phyloP scores from a whole-genome alignment of 2,888 invertebrate species.

The Sericinus montela region DNA sequence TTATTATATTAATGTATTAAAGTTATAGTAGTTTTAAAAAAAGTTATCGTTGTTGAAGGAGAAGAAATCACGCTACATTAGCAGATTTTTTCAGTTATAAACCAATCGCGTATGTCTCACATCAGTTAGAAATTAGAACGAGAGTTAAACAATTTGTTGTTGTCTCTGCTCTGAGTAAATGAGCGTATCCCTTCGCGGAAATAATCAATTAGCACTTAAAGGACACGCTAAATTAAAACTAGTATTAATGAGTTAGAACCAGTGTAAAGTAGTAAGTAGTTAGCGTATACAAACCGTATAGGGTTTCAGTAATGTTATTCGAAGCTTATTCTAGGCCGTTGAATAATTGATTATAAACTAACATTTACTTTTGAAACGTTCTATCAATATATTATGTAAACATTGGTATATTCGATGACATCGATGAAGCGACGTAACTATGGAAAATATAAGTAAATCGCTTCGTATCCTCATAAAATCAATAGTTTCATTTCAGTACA shows the following conservation, averaged over 20 bases:
- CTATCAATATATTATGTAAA: too few relatives aligned
- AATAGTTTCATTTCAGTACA: too few relatives aligned
- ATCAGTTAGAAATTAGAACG: neutral
- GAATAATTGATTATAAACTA: neutral
- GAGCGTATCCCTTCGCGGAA: conserved; percentile 42
- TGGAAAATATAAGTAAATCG: too few relatives aligned
- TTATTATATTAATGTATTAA: too few relatives aligned
- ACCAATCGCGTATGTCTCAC: neutral
- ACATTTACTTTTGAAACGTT: too few relatives aligned
- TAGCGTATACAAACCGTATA: conserved; percentile 12
- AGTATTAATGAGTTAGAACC: conserved; percentile 29
- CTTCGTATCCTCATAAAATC: too few relatives aligned
- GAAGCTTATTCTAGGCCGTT: neutral
- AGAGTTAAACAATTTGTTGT: conserved; percentile 24
- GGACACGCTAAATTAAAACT: conserved; percentile 38
- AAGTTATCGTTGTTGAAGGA: too few relatives aligned
- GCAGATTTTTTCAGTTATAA: neutral
- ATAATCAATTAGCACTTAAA: conserved; percentile 37
- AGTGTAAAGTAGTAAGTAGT: conserved; percentile 29
- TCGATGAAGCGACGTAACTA: too few relatives aligned
- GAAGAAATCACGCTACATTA: too few relatives aligned
- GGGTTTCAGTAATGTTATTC: conserved; percentile 3
- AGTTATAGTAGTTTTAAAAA: too few relatives aligned
- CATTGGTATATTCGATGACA: too few relatives aligned
- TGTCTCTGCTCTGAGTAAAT: conserved; percentile 25